These are phyloP conservation scores for Myotis myotis DNA, from an alignment of 2,797 vertebrate genomes.

Conservation along the genomic window DNA sequence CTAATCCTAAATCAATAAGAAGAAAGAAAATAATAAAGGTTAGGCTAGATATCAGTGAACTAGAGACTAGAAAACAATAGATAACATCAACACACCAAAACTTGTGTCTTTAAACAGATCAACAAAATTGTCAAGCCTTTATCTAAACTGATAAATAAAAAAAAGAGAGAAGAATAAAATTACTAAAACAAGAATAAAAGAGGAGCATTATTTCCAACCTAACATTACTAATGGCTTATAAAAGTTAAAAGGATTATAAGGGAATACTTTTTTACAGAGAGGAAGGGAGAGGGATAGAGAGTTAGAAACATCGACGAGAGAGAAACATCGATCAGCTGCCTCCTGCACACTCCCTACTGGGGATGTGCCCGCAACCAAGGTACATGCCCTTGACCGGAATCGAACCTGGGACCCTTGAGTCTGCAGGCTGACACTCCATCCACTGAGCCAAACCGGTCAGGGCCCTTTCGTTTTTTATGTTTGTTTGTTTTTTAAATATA, in stretches of 20 bases:
- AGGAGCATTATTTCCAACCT: neutral
- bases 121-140: neutral
- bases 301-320: too few species aligned
- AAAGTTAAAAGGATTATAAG: neutral
- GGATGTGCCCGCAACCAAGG: too few species aligned
- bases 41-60: neutral
- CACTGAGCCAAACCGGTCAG: too few species aligned
- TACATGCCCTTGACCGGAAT: too few species aligned
- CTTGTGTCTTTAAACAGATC: neutral
- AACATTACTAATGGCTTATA: neutral
- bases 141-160: neutral
- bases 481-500: too few species aligned
- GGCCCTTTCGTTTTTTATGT: too few species aligned
- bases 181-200: neutral
- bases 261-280: neutral
- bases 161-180: neutral
- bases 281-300: too few species aligned
- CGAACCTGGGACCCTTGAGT: too few species aligned
- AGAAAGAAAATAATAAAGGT: neutral
- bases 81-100: neutral
- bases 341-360: too few species aligned
- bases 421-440: too few species aligned
- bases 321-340: too few species aligned
- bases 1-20: neutral
- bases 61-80: neutral